Percentiles rank a stretch among this genome's conserved stretches.
These are phyloP conservation scores for Drosophila guanche DNA, from an alignment of 1,140 invertebrate species.

Conservation along the genomic window DNA sequence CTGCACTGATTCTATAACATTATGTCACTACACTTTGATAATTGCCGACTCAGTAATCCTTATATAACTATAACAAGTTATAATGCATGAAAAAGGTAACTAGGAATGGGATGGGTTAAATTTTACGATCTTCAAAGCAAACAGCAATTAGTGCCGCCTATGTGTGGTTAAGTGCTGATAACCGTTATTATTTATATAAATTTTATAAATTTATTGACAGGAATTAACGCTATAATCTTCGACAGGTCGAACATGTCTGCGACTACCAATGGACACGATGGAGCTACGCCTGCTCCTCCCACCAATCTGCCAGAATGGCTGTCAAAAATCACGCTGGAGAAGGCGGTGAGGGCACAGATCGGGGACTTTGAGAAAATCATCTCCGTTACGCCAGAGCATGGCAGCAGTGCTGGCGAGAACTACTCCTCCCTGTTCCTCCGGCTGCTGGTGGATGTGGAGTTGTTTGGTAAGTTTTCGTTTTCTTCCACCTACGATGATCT, in stretches of 20 bases:
- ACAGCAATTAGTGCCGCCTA: constrained; percentile 36
- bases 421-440: constrained; percentile 66
- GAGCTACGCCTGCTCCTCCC: neutral
- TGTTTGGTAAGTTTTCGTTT: constrained; percentile 45
- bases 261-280: constrained; percentile 46
- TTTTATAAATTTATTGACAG: neutral
- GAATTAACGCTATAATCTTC: neutral
- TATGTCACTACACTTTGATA: no score
- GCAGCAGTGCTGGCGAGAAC: constrained; percentile 51
- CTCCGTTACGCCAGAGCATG: constrained; percentile 27
- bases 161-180: constrained; percentile 25
- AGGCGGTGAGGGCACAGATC: constrained; percentile 50
- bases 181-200: no score
- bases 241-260: constrained; percentile 55
- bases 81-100: no score
- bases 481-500: neutral
- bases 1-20: no score
- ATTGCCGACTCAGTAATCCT: no score
- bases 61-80: no score
- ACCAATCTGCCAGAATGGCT: constrained; percentile 58
- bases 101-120: neutral
- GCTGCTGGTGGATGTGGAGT: constrained; percentile 59
- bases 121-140: neutral
- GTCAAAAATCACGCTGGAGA: constrained; percentile 60
- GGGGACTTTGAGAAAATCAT: constrained; percentile 60